Evolutionary conservation across 2,888 invertebrate genomes (phyloP).

Genomic region (Thymelicus lineola): DNA sequence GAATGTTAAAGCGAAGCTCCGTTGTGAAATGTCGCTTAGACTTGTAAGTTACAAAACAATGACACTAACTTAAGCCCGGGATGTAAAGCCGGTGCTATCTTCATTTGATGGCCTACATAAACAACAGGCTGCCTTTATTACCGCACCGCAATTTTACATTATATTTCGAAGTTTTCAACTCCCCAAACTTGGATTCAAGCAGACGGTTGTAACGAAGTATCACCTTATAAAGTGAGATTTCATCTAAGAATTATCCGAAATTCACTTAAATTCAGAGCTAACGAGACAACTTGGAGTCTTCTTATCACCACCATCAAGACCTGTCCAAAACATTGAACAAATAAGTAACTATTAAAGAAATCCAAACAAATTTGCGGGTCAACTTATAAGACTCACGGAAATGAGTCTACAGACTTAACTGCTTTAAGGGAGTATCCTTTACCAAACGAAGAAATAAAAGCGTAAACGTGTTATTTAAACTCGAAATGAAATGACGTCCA

Average conservation of each 20-base stretch:
- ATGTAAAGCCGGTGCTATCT: conserved; percentile 77
- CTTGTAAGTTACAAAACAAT: conserved; percentile 82
- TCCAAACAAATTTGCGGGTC: conserved; percentile 63
- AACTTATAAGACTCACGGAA: conserved; percentile 57
- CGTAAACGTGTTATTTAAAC: conserved; percentile 72
- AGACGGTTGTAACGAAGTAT: conserved; percentile 59
- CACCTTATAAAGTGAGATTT: conserved; percentile 55
- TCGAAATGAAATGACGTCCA: conserved; percentile 72
- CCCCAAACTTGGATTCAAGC: conserved; percentile 61
- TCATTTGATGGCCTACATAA: conserved; percentile 74
- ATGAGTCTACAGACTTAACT: conserved; percentile 53
- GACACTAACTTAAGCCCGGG: conserved; percentile 79
- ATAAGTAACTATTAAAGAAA: conserved; percentile 69
- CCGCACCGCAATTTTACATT: conserved; percentile 63
- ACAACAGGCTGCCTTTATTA: conserved; percentile 74
- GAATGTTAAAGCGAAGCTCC: conserved; percentile 75
- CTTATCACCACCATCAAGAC: conserved; percentile 60
- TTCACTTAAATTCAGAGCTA: conserved; percentile 66
- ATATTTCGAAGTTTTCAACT: conserved; percentile 67
- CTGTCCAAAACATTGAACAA: conserved; percentile 67
- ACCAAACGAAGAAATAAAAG: conserved; percentile 66
- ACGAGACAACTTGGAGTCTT: conserved; percentile 56
- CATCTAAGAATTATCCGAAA: conserved; percentile 59
- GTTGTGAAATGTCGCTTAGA: conserved; percentile 79
- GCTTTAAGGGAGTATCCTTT: conserved; percentile 57